Evolutionary conservation across 2,113 vertebrate genomes (phyloP), one percentile per base, ranked within the genome.

Genomic region (Gambusia holbrooki): DNA sequence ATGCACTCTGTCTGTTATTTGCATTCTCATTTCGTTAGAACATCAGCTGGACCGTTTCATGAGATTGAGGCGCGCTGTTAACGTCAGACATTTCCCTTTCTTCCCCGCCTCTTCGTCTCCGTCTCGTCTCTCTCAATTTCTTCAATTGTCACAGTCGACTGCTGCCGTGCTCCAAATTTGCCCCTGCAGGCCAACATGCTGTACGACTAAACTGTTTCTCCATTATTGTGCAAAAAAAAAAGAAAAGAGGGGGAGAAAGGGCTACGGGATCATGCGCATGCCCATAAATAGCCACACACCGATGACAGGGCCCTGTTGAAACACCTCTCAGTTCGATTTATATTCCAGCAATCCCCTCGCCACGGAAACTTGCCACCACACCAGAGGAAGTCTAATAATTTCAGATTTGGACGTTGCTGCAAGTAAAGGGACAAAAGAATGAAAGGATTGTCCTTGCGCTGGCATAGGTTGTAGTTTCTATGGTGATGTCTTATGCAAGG

Each of bases 131-230:
- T 83, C 66, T 87, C 64, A 74, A 80, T 92, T 89, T 86, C 84
- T 83, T 73, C 86, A 74, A 70, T 85, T 87, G 85, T 92, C 91
- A 92, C 90, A 86, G 88, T 83, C 69, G 88, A 79, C 87, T 86
- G 89, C 67, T 69, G 79, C 80, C 78, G 69, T 63, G 87, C 90
- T 86, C 83, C 83, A 75, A 25, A 35, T 79, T 75, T 60, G 30
- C 66, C 69, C 88, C 80, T 87, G 77, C 77, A 60, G 83, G 87
- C 72, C 6, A 83, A 81, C n/a, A 78, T 29, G 75, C 67, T 13
- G 40, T 88, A 80, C 77, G 74, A 61, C 86, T 85, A 82, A 91
- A 89, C 79, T 74, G 83, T 90, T 89, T 89, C 70, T 91, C 70
- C 32, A 84, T 92, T 91, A 81, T 85, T 81, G 88, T 88, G 88